Evolutionary conservation across 2,888 invertebrate genomes (phyloP), one percentile per base, ranked within the genome.

Genomic region (Sinohyriopsis cumingii): DNA sequence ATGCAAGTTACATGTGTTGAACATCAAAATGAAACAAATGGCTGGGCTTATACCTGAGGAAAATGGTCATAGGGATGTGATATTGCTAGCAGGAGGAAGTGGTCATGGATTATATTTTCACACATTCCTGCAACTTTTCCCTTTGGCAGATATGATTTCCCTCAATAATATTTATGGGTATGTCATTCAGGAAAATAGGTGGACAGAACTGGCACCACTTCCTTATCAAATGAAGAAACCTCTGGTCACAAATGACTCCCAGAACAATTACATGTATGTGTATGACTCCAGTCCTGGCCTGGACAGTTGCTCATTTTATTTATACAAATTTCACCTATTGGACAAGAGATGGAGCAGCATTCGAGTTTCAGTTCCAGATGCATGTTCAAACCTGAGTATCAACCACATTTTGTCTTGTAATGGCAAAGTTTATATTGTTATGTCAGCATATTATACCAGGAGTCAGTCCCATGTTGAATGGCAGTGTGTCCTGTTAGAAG

Each of bases 201-300:
- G 84, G 84, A 78, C 80, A 24, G 77, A 83, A 75, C 71, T 85
- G 57, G 80, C 83, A 54, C 79, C 84, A 57, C 71, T 85, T 60
- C 85, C 85, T 18, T 76, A 75, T 62, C 68, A 78, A 55, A 83
- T 84, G 76, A 59, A 75, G 55, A 71, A 71, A 18, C 83, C 83
- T 5, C 59, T 80, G 19, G 71, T 82, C 53, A 75, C 81, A 3
- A 78, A 75, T 61, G 76, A 78, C 59, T 65, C 70, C 15, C 64
- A 65, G 18, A 75, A 72, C 15, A 76, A 74, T 64, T 61, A 62
- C 53, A 55, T 84, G 67, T 82, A 79, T 72, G 81, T 83, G 55
- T 77, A 75, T 63, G 81, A 83, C 65, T 69, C 71, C 15, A 72
- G 71, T 22, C 64, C 72, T n/a, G 61, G 65, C 59, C 45, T 56